A percentile compares a stretch with the other conserved stretches of the same genome.
Conservation (phyloP, 1,140 invertebrate genomes). For the Neodiprion lecontei region DNA sequence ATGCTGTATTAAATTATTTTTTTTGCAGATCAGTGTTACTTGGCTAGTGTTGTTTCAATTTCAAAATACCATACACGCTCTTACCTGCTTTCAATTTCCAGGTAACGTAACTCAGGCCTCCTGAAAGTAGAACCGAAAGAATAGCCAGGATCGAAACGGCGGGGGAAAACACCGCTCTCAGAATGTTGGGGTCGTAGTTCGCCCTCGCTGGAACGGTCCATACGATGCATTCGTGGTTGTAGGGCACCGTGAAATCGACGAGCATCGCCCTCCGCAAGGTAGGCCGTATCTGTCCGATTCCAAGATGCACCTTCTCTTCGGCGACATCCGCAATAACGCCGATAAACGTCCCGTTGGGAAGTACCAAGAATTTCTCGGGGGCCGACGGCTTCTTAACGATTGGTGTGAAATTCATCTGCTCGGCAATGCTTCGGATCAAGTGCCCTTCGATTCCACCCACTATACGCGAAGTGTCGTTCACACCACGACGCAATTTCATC, state of each 20-base stretch:
- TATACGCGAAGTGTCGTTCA: neutral
- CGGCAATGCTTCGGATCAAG: neutral
- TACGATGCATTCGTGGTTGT: neutral
- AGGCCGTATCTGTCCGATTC: neutral
- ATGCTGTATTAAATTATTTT: too few species aligned
- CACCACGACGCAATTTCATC: neutral
- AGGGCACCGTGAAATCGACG: neutral
- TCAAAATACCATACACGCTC: too few species aligned
- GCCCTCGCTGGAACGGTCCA: neutral
- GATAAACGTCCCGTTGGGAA: neutral
- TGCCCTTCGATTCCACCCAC: neutral
- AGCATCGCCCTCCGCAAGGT: neutral
- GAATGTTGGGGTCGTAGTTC: too few species aligned
- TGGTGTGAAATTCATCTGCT: neutral
- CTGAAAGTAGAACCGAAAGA: too few species aligned
- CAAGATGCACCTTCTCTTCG: neutral
- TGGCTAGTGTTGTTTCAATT: too few species aligned
- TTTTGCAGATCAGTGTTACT: too few species aligned
- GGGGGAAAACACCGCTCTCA: too few species aligned
- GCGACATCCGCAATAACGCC: neutral
- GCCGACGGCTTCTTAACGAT: neutral
- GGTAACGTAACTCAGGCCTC: too few species aligned
- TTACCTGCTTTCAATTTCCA: too few species aligned
- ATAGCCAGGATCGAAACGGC: too few species aligned
- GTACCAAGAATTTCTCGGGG: neutral